Evolutionary conservation across 2,888 invertebrate genomes (phyloP).

Genomic region (Ichneumon xanthorius): DNA sequence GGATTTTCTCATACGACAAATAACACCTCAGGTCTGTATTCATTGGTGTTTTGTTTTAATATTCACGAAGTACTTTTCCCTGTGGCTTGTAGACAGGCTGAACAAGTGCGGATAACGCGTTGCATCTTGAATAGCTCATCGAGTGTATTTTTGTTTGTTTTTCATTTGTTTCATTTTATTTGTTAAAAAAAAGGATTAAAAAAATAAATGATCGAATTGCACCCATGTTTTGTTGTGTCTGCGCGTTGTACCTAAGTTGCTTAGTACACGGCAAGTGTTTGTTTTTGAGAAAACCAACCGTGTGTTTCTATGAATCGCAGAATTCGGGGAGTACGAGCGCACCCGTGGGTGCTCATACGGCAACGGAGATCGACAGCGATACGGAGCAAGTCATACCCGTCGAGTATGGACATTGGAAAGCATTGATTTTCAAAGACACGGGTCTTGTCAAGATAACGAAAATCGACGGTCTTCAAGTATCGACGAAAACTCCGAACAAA

Average conservation of each 20-base stretch:
- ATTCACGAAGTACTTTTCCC: conserved; percentile 70
- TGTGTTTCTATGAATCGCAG: conserved; percentile 59
- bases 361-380: conserved; percentile 35
- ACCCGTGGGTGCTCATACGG: conserved; percentile 9
- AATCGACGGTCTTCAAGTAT: conserved; percentile 24
- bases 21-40: conserved; percentile 80
- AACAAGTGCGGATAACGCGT: conserved; percentile 51
- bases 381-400: conserved; percentile 60
- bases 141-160: conserved; percentile 5
- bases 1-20: conserved; percentile 80
- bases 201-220: conserved; percentile 30
- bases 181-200: conserved; percentile 6
- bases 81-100: conserved; percentile 52
- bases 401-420: conserved; percentile 70
- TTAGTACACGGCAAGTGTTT: neutral
- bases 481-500: conserved; percentile 15
- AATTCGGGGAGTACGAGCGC: conserved; percentile 48
- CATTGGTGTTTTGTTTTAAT: conserved; percentile 76
- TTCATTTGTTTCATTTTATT: conserved; percentile 37
- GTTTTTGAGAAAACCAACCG: conserved; percentile 11
- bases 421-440: conserved; percentile 54
- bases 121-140: conserved; percentile 38
- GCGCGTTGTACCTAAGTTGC: neutral
- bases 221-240: conserved; percentile 32
- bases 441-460: conserved; percentile 63